phyloP scores from a whole-genome alignment of 2,797 vertebrate genomes.

The Anniella stebbinsi region DNA sequence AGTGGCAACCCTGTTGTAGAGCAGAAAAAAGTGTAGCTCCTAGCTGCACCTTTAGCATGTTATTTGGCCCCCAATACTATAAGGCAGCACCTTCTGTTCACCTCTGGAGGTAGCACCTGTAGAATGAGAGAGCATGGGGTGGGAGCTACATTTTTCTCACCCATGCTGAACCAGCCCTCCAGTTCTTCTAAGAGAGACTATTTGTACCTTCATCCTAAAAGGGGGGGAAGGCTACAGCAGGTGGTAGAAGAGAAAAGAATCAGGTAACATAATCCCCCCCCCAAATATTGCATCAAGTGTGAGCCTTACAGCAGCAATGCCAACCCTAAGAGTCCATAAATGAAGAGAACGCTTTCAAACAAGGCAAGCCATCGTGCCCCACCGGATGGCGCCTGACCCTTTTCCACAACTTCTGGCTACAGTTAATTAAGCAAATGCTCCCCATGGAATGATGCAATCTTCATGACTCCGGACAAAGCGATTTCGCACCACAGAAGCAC shows the following conservation, averaged over 20 bases:
- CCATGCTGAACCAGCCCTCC: neutral
- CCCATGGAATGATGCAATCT: constrained; percentile 17
- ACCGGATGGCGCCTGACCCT: constrained; percentile 16
- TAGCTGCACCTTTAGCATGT: too few relatives aligned
- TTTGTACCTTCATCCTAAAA: neutral
- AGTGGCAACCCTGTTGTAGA: too few relatives aligned
- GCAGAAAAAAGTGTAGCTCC: too few relatives aligned
- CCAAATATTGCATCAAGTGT: constrained; percentile 41
- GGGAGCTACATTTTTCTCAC: neutral
- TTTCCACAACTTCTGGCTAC: constrained; percentile 24
- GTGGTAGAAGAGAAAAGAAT: constrained; percentile 16
- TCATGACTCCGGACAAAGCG: neutral
- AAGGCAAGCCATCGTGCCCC: neutral
- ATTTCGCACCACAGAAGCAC: neutral
- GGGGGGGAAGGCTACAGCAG: neutral
- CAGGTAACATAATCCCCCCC: constrained; percentile 16
- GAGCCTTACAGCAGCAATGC: constrained; percentile 1
- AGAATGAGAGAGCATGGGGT: neutral
- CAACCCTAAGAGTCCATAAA: constrained; percentile 23
- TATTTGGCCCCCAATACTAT: neutral
- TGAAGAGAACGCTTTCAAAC: constrained; percentile 33
- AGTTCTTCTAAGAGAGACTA: neutral
- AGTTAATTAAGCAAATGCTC: constrained; percentile 48
- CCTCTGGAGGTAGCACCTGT: neutral
- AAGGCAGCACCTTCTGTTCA: neutral